Base-by-base conservation (phyloP, 1,140 invertebrate species). In the Temnothorax nylanderi region DNA sequence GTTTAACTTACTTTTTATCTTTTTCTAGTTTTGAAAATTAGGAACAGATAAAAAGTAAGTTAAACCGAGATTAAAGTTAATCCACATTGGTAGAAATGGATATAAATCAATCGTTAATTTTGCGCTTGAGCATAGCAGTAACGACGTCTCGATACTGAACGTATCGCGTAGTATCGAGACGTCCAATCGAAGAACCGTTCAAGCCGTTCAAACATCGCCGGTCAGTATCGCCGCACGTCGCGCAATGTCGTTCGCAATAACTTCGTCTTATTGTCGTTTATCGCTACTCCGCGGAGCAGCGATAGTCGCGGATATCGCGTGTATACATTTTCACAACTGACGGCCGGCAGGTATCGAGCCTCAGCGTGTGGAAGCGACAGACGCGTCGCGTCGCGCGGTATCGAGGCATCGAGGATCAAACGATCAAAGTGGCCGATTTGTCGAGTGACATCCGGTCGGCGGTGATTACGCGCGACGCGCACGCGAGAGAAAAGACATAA, bases 371-470 rank as follows among this genome's bases (percentile, higher is more conserved):
- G 26, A 26, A 1, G 26, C 26, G 26, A 26, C 26, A 26, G 26
- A 26, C 26, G 1, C 26, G 1, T 26, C 54, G 54, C 34, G 34
- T 21, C 32, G n/a, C 34, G 51, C 32, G 51, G 7, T 26, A 44
- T 47, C 74, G 74, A 2, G 13, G 11, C 32, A 21, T 71, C 51
- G 41, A 10, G 37, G 26, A 26, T 26, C 26, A 26, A 26, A 26
- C 26, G 11, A 58, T 74, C 67, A 47, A 74, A 60, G n/a, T 37
- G 54, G 37, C 75, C 69, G 54, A 60, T 47, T 58, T 37, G 54
- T 56, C 51, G 80, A 72, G 67, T 49, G 74, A 77, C 74, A 62
- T 16, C 74, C 37, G 56, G 37, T 11, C 74, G 72, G 51, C 44
- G 44, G 44, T 34, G 76, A 80, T 81, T 69, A 81, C 77, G 62